A percentile compares a stretch with the other conserved stretches of the same genome.
These are phyloP conservation scores for Acleris cristana DNA, from an alignment of 2,888 invertebrate species.

Conservation along the genomic window DNA sequence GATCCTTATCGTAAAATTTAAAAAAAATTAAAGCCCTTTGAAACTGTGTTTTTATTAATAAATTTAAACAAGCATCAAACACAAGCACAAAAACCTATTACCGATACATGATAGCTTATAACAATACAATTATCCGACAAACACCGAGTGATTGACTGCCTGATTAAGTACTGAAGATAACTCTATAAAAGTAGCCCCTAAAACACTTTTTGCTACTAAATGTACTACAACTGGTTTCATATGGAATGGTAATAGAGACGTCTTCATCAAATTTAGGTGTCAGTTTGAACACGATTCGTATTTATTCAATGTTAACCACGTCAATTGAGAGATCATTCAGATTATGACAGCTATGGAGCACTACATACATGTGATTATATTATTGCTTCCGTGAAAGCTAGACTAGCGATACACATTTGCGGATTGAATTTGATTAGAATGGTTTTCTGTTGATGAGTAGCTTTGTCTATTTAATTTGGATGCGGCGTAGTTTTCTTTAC, in stretches of 20 bases:
- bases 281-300: constrained; percentile 25
- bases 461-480: too few relatives aligned
- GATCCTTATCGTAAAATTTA: too few relatives aligned
- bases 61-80: too few relatives aligned
- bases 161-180: constrained; percentile 2
- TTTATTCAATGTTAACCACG: constrained; percentile 21
- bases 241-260: constrained; percentile 16
- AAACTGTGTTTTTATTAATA: too few relatives aligned
- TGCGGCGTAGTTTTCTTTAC: too few relatives aligned
- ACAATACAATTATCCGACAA: background rate
- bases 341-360: constrained; percentile 21
- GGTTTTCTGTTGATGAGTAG: too few relatives aligned
- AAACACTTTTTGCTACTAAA: background rate
- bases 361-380: constrained; percentile 8
- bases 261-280: constrained; percentile 24
- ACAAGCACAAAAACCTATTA: too few relatives aligned
- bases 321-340: constrained; percentile 27
- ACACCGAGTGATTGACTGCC: constrained; percentile 5
- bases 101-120: too few relatives aligned
- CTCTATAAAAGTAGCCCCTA: background rate
- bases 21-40: too few relatives aligned
- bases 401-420: too few relatives aligned
- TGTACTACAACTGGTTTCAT: background rate
- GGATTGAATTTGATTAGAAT: too few relatives aligned
- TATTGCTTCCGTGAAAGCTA: background rate